These are phyloP conservation scores for Pimpla rufipes DNA, from an alignment of 2,888 invertebrate genomes.

Conservation along the genomic window DNA sequence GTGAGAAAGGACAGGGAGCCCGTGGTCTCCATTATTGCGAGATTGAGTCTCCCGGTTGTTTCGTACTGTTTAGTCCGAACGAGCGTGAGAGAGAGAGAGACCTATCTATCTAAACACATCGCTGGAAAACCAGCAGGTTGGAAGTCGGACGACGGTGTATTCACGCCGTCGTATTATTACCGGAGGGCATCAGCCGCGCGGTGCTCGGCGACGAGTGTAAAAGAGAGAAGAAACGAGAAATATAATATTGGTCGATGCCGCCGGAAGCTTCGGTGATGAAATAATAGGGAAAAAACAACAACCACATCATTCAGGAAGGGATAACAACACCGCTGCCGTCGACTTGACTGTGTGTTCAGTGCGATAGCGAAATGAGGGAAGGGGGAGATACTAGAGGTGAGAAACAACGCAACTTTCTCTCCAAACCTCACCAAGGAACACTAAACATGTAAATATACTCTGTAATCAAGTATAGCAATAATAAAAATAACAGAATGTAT, in stretches of 20 bases:
- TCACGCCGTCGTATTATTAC: conserved; percentile 48
- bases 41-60: conserved; percentile 48
- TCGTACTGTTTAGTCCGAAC: conserved; percentile 35
- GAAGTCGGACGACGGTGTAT: conserved; percentile 43
- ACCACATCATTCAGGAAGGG: conserved; percentile 13
- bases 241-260: conserved; percentile 38
- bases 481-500: neutral
- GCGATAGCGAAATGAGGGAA: neutral
- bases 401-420: conserved; percentile 27
- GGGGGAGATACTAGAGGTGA: neutral
- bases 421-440: conserved; percentile 24
- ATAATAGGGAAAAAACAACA: conserved; percentile 14
- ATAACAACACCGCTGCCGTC: conserved; percentile 23
- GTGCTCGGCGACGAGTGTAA: conserved; percentile 9
- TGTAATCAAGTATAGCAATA: neutral
- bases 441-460: conserved; percentile 6
- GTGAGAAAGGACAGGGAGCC: conserved; percentile 55
- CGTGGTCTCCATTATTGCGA: conserved; percentile 51
- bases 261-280: conserved; percentile 22
- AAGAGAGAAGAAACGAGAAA: conserved; percentile 37
- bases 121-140: conserved; percentile 47
- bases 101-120: conserved; percentile 26
- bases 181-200: conserved; percentile 50
- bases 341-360: conserved; percentile 8
- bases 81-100: conserved; percentile 19